A percentile compares a stretch with the other conserved stretches of the same genome.
Conservation (phyloP, 2,113 vertebrate genomes). For the Stigmatopora argus region DNA sequence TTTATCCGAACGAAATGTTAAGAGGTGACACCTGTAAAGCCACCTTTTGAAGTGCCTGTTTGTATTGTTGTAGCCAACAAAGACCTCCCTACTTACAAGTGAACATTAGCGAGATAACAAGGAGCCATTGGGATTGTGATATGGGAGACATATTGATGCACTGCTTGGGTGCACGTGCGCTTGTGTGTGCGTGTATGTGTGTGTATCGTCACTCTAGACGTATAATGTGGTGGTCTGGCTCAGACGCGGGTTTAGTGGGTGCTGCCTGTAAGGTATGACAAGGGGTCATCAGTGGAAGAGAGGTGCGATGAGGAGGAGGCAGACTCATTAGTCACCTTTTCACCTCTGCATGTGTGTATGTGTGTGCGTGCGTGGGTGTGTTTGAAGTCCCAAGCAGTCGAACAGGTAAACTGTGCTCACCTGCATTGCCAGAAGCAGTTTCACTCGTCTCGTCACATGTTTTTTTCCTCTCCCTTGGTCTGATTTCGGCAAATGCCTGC, state of each 20-base stretch:
- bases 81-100: constrained; percentile 59
- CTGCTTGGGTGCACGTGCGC: neutral
- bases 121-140: constrained; percentile 3
- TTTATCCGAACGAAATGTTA: constrained; percentile 47
- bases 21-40: constrained; percentile 62
- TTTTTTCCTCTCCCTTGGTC: neutral
- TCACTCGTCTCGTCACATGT: constrained; percentile 1
- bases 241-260: neutral
- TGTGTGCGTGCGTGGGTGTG: neutral
- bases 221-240: constrained; percentile 18
- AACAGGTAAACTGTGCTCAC: constrained; percentile 34
- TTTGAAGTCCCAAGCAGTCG: constrained; percentile 31
- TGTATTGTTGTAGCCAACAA: constrained; percentile 68
- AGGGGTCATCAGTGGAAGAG: constrained; percentile 37
- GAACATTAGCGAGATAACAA: constrained; percentile 52
- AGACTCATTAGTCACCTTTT: constrained; percentile 60
- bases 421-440: constrained; percentile 18
- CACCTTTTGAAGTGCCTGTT: constrained; percentile 70
- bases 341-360: constrained; percentile 25
- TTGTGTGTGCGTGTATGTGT: neutral
- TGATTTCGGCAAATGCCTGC: too few species aligned
- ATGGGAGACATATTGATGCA: constrained; percentile 21
- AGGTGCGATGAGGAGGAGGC: constrained; percentile 31
- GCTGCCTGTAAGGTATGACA: constrained; percentile 32
- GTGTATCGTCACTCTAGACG: constrained; percentile 7